phyloP scores from a whole-genome alignment of 2,113 vertebrate genomes.

The Epinephelus fuscoguttatus region DNA sequence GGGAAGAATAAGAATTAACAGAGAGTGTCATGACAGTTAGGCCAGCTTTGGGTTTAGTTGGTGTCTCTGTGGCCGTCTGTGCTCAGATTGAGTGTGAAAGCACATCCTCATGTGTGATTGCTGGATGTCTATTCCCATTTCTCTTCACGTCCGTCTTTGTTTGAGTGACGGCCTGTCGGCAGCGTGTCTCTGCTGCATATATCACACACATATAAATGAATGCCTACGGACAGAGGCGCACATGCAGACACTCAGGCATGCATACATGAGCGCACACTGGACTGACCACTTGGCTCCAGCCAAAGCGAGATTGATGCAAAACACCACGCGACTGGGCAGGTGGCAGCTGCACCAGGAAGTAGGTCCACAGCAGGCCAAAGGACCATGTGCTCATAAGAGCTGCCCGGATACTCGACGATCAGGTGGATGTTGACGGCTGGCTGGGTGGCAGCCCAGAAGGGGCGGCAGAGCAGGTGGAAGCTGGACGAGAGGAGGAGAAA shows the following conservation, averaged over 20 bases:
- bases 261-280: constrained; percentile 28
- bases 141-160: constrained; percentile 72
- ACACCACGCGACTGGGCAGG: constrained; percentile 66
- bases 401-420: constrained; percentile 54
- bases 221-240: constrained; percentile 23
- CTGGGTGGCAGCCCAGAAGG: constrained; percentile 56
- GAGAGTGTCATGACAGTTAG: constrained; percentile 8
- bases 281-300: constrained; percentile 55
- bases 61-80: constrained; percentile 49
- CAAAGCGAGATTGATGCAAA: constrained; percentile 69
- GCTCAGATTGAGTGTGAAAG: constrained; percentile 68
- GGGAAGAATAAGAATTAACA: constrained; percentile 24
- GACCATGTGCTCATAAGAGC: constrained; percentile 44
- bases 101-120: constrained; percentile 70
- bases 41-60: constrained; percentile 53
- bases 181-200: constrained; percentile 10
- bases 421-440: constrained; percentile 63
- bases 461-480: constrained; percentile 44
- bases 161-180: constrained; percentile 56
- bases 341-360: constrained; percentile 77
- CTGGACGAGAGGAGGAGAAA: constrained; percentile 29
- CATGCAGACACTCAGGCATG: constrained; percentile 10
- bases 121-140: constrained; percentile 68
- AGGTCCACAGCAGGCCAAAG: constrained; percentile 62
- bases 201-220: constrained; percentile 31